These are phyloP conservation scores for Myathropa florea DNA, from an alignment of 2,888 invertebrate genomes.

Conservation along the genomic window DNA sequence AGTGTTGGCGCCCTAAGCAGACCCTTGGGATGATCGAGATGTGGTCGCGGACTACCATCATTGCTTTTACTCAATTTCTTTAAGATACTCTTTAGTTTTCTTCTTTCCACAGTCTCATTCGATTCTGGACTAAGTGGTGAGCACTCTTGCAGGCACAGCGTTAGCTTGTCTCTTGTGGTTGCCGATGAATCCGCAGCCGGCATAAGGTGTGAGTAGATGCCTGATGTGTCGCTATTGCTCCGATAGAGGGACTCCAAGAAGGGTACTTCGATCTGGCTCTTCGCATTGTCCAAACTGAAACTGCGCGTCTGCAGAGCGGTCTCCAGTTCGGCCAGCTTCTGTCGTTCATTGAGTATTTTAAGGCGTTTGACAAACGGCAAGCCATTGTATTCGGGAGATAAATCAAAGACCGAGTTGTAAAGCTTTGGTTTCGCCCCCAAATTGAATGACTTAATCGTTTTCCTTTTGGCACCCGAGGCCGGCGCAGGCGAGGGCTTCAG, in stretches of 20 bases:
- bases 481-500: conserved; percentile 19
- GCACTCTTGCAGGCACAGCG: conserved; percentile 74
- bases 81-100: conserved; percentile 91
- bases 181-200: conserved; percentile 79
- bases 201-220: conserved; percentile 82
- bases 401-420: conserved; percentile 91
- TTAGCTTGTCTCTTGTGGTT: conserved; percentile 72
- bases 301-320: conserved; percentile 88
- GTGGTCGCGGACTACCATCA: conserved; percentile 62
- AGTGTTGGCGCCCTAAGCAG: conserved; percentile 91
- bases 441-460: conserved; percentile 55
- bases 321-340: conserved; percentile 91
- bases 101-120: conserved; percentile 91
- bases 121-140: conserved; percentile 84
- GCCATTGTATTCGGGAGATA: conserved; percentile 93
- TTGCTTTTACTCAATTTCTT: conserved; percentile 89
- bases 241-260: conserved; percentile 84
- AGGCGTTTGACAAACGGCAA: conserved; percentile 93
- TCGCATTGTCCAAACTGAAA: conserved; percentile 89
- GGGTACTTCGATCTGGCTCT: conserved; percentile 83
- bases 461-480: conserved; percentile 34
- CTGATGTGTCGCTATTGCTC: conserved; percentile 91
- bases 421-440: conserved; percentile 82
- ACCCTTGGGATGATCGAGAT: conserved; percentile 83
- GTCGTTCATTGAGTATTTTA: conserved; percentile 93